phyloP scores from a whole-genome alignment of 2,888 invertebrate genomes.

The Rhyacophila evoluta region DNA sequence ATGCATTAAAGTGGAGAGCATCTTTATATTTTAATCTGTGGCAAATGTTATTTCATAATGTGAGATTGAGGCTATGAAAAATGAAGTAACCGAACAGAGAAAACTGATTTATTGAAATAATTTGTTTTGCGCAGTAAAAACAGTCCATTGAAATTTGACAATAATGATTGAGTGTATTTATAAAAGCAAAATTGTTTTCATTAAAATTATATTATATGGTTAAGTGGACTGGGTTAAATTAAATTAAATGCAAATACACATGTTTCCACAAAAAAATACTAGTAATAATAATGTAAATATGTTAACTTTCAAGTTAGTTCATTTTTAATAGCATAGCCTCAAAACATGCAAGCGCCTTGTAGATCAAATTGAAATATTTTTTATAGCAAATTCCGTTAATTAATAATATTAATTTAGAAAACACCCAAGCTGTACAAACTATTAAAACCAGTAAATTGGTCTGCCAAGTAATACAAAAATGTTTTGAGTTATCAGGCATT shows the following conservation, averaged over 20 bases:
- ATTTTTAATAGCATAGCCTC: not conserved
- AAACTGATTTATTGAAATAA: no score
- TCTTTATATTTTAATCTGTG: slow-evolving; percentile 5
- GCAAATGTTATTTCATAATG: not conserved
- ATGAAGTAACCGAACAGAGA: not conserved
- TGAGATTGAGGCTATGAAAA: not conserved
- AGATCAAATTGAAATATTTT: not conserved
- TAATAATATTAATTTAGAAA: not conserved
- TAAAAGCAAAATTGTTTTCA: no score
- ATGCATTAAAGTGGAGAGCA: not conserved
- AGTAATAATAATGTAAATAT: no score
- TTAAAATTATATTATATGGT: no score
- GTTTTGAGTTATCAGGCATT: not conserved
- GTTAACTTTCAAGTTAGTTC: not conserved
- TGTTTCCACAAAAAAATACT: no score
- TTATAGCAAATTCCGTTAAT: not conserved
- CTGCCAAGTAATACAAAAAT: not conserved
- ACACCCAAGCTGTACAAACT: not conserved
- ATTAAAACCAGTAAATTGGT: not conserved
- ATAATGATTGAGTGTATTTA: no score
- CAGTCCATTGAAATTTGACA: no score
- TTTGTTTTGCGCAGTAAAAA: no score
- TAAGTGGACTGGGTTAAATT: no score
- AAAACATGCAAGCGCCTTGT: not conserved
- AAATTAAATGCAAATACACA: no score